These are phyloP conservation scores for Cathartes aura DNA, from an alignment of 2,113 vertebrate species.

Conservation along the genomic window DNA sequence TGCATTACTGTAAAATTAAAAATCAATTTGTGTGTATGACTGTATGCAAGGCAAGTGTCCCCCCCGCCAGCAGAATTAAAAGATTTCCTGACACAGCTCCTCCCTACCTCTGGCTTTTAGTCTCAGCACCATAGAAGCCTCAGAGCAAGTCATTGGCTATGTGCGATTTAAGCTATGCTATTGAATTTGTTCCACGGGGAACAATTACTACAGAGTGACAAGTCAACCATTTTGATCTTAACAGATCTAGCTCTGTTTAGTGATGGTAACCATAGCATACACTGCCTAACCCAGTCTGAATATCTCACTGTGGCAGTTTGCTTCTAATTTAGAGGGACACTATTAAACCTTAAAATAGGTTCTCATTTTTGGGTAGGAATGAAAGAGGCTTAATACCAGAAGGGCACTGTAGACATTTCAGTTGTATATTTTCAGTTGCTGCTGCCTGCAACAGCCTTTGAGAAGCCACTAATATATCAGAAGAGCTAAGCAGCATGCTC, in stretches of 20 bases:
- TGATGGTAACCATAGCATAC: background rate
- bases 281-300: background rate
- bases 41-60: background rate
- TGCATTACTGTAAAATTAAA: background rate
- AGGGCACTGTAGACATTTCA: background rate
- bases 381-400: background rate
- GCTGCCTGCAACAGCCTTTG: background rate
- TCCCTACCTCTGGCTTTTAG: constrained; percentile 15
- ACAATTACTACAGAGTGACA: constrained; percentile 39
- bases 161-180: constrained; percentile 25
- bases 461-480: background rate
- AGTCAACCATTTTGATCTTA: constrained; percentile 56
- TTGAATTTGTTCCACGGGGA: constrained; percentile 19
- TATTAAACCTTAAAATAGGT: constrained; percentile 8
- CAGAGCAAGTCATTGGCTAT: background rate
- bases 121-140: background rate
- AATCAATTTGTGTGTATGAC: background rate
- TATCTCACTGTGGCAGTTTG: background rate
- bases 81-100: background rate
- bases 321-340: background rate
- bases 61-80: background rate
- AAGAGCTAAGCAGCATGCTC: background rate
- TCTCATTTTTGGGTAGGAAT: background rate
- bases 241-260: constrained; percentile 19
- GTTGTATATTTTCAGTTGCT: background rate